Base-by-base conservation (phyloP, 2,797 vertebrate species). In the Mormyrus hasselquistii region DNA sequence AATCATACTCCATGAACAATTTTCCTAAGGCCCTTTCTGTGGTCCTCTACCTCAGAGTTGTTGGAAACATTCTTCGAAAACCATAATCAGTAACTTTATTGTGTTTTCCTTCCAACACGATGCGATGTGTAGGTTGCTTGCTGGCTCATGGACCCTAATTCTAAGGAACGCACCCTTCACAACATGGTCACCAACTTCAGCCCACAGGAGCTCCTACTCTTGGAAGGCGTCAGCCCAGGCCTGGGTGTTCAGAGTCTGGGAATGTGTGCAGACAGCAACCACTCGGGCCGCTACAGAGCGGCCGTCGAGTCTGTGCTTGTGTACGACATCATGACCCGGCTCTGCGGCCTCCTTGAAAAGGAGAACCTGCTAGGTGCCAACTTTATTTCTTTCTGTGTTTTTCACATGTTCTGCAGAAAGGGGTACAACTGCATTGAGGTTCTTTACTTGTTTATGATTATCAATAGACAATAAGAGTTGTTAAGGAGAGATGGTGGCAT, bases 121-220 rank as follows among this genome's bases (percentile, higher is more conserved):
- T 52, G 16, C 22, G 16, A 4, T 62, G 41, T 16, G 73, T 90
- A 99, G 99, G 97, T 99, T 89, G 99, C 98, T 0, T 98, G 97
- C 93, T 99, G 99, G 99, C 94, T 99, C 92, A 52, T 99, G 88
- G 97, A 99, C 92, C 96, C 97, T 6, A 94, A 96, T 90, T 97
- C 96, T 76, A 96, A 97, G 90, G 98, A 98, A 89, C 95, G 96
- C 6, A 99, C 97, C 1, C 95, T 99, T 59, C 95, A 97, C 92
- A 98, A 95, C 93, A 97, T 99, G 96, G 97, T 98, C 91, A 96
- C 97, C 0, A 97, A 94, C 92, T 98, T 97, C 92, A 94, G 97
- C 82, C 96, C 97, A n/a, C 92, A 94, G 0, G 97, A 98, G 69
- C 93, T 99, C 1, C 92, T 95, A 4, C 93, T 99, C 19, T 93